Evolutionary conservation across 2,888 invertebrate species (phyloP).

Genomic region (Dendrolimus houi): DNA sequence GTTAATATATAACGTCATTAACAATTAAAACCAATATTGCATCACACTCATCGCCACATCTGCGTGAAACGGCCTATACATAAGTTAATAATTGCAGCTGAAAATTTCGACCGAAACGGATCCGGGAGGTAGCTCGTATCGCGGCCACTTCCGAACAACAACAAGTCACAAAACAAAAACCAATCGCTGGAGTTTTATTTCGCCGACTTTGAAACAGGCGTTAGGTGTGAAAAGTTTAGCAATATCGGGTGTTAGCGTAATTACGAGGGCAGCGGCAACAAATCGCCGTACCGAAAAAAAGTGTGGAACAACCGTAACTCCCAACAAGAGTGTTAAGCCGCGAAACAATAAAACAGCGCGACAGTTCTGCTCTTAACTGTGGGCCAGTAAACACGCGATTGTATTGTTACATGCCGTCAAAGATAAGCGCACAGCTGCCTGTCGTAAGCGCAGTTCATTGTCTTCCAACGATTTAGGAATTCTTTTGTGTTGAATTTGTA

Average conservation of each 20-base stretch:
- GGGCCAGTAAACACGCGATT: constrained; percentile 22
- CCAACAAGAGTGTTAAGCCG: constrained; percentile 55
- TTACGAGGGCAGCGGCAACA: constrained; percentile 33
- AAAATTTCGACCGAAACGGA: no score
- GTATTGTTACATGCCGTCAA: no score
- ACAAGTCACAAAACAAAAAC: neutral
- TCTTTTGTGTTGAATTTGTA: no score
- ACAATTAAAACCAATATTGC: no score
- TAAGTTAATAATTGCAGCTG: no score
- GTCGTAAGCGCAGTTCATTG: no score
- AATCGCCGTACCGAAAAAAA: constrained; percentile 28
- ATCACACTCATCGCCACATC: no score
- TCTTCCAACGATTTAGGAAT: no score
- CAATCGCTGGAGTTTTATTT: neutral
- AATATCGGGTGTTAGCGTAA: constrained; percentile 49
- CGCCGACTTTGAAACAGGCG: neutral
- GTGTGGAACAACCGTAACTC: constrained; percentile 36
- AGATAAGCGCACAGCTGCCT: no score
- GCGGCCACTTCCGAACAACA: neutral
- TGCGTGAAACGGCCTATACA: no score
- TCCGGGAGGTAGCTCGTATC: no score
- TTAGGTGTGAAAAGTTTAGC: constrained; percentile 36
- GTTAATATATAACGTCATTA: no score
- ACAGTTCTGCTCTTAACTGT: constrained; percentile 43
- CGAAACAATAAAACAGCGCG: constrained; percentile 52